Percentiles rank a stretch among this genome's conserved stretches.
phyloP scores from a whole-genome alignment of 2,888 invertebrate species.

The Fabriciana adippe region DNA sequence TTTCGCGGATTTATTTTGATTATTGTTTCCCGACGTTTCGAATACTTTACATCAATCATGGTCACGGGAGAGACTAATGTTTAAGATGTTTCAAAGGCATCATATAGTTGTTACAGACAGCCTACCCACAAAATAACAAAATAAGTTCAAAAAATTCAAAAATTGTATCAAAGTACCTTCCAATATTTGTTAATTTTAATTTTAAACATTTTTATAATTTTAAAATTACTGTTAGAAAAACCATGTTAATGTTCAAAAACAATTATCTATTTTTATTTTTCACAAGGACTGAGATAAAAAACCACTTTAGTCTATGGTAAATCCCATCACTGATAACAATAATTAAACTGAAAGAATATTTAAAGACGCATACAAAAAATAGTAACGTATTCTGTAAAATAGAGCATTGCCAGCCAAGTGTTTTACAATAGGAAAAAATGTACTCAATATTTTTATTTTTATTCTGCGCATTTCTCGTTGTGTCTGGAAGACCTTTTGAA shows the following conservation, averaged over 20 bases:
- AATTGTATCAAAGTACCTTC: too few species aligned
- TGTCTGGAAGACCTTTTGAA: conserved; percentile 23
- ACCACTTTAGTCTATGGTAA: conserved; percentile 31
- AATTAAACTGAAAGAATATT: conserved; percentile 33
- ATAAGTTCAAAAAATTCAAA: too few species aligned
- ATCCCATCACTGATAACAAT: conserved; percentile 34
- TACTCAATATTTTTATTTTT: conserved; percentile 15
- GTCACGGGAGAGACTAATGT: too few species aligned
- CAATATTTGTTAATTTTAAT: too few species aligned
- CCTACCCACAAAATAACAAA: too few species aligned
- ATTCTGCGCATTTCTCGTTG: conserved; percentile 18
- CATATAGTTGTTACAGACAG: too few species aligned
- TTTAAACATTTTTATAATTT: too few species aligned
- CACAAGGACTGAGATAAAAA: conserved; percentile 34
- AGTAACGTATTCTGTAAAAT: conserved; percentile 18
- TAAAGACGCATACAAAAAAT: conserved; percentile 32
- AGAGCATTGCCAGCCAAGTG: neutral
- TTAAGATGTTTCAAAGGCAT: too few species aligned
- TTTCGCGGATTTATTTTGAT: too few species aligned
- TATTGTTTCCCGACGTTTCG: too few species aligned
- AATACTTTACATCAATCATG: too few species aligned
- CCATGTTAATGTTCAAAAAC: conserved; percentile 26
- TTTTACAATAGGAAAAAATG: conserved; percentile 22
- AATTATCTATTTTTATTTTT: conserved; percentile 31
- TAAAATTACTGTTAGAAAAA: conserved; percentile 23